Conservation (phyloP, 1,140 invertebrate genomes). For the Aricia agestis region DNA sequence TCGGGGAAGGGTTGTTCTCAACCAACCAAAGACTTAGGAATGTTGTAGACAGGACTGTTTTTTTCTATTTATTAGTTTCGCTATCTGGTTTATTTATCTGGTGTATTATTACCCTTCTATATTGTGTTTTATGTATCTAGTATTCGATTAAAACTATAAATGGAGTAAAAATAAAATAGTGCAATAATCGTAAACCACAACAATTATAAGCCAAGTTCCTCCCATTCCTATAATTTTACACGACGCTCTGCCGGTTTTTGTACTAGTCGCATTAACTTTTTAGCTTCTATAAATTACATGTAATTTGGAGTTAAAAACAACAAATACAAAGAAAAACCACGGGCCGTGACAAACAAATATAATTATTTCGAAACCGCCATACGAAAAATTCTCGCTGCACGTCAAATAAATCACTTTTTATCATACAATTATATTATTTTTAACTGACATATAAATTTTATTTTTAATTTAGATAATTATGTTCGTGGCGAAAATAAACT, state of each 20-base stretch:
- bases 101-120: no score
- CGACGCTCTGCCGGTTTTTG: not conserved
- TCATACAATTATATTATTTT: slow-evolving; percentile 8
- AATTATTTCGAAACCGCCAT: not conserved
- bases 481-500: not conserved
- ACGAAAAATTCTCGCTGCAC: not conserved
- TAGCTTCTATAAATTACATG: not conserved
- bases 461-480: slow-evolving; percentile 12
- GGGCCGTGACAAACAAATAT: not conserved
- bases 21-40: slow-evolving; percentile 30
- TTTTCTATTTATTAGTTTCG: no score
- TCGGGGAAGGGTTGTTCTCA: slow-evolving; percentile 51
- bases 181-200: not conserved
- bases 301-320: not conserved
- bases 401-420: slow-evolving; percentile 11
- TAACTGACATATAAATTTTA: slow-evolving; percentile 8
- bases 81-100: no score
- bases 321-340: slow-evolving; percentile 1
- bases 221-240: not conserved
- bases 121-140: no score
- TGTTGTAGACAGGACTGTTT: slow-evolving; percentile 29
- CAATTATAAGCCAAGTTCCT: not conserved
- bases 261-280: not conserved
- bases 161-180: not conserved
- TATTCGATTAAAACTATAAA: no score